Percentiles rank a stretch among this genome's conserved stretches.
phyloP scores from a whole-genome alignment of 2,113 vertebrate species.

The Sprattus sprattus region DNA sequence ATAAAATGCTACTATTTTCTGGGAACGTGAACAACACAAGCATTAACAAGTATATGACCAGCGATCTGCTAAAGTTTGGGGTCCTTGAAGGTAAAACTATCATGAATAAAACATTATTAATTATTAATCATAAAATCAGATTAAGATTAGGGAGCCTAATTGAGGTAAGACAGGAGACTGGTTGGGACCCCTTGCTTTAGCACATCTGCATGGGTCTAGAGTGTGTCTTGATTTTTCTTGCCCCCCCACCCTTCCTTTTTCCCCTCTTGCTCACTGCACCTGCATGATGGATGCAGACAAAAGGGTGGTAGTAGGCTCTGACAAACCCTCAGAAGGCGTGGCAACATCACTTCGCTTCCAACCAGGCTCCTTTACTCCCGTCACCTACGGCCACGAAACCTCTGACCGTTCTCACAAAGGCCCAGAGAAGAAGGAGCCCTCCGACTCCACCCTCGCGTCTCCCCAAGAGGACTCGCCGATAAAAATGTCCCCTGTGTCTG shows the following conservation, averaged over 20 bases:
- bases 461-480: constrained; percentile 54
- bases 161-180: constrained; percentile 22
- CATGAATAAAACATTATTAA: not conserved
- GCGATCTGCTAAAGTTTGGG: constrained; percentile 45
- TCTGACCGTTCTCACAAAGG: constrained; percentile 39
- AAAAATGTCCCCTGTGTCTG: constrained; percentile 73
- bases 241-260: constrained; percentile 46
- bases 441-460: constrained; percentile 52
- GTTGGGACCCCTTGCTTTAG: constrained; percentile 46
- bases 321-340: constrained; percentile 67
- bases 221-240: constrained; percentile 63
- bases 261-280: constrained; percentile 31
- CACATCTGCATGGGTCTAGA: constrained; percentile 53
- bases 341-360: constrained; percentile 72
- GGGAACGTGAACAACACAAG: constrained; percentile 26
- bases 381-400: constrained; percentile 54
- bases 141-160: not conserved
- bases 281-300: constrained; percentile 65
- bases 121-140: not conserved
- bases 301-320: constrained; percentile 63
- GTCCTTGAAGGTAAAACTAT: constrained; percentile 24
- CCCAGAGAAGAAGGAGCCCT: constrained; percentile 58
- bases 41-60: constrained; percentile 29
- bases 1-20: constrained; percentile 49
- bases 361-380: constrained; percentile 63